These are phyloP conservation scores for Chrysogorgia sp. DNA, from an alignment of 92 coral and sea anemone species.

Conservation along the genomic window DNA sequence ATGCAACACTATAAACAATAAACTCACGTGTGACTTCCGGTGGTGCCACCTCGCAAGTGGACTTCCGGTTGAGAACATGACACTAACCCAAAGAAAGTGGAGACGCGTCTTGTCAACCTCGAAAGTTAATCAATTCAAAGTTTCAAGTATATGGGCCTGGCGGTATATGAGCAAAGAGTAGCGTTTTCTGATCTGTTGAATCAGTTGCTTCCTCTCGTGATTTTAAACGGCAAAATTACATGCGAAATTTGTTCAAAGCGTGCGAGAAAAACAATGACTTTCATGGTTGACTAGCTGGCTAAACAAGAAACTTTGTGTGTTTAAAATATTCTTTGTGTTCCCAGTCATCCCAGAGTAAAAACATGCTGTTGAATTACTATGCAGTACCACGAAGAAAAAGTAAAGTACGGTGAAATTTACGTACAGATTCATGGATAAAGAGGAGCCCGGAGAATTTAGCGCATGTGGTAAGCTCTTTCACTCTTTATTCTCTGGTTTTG, in stretches of 20 bases:
- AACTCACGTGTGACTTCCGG: conserved; percentile 27
- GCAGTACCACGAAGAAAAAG: neutral
- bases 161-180: neutral
- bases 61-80: conserved; percentile 4
- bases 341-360: neutral
- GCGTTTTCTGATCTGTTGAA: neutral
- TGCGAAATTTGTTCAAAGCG: neutral
- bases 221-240: neutral
- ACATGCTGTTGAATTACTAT: neutral
- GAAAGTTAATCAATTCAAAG: neutral
- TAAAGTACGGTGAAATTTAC: neutral
- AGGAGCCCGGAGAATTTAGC: neutral
- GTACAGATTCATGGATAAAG: neutral
- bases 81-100: conserved; percentile 10
- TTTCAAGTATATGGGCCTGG: neutral
- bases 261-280: conserved; percentile 1
- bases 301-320: conserved; percentile 8
- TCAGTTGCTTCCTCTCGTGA: neutral
- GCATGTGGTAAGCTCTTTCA: neutral
- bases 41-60: conserved; percentile 14
- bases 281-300: neutral
- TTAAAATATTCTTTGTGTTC: neutral
- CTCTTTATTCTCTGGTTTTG: no score
- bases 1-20: neutral
- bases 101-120: no score